Percentiles rank a stretch among this genome's conserved stretches.
phyloP scores from a whole-genome alignment of 2,888 invertebrate genomes.

The Polyommatus iphigenia region DNA sequence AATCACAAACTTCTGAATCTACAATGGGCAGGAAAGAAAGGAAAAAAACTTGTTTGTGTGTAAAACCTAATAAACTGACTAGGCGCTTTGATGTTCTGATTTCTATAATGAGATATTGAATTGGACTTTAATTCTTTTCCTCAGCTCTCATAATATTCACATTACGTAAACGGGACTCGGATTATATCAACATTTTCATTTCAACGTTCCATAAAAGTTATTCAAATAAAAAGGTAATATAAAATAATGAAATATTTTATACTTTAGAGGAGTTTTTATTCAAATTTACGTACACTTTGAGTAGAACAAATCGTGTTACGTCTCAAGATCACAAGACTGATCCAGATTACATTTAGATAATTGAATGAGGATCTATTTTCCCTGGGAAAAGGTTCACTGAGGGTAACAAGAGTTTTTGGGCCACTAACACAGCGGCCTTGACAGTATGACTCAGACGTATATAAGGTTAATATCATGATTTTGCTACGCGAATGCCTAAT shows the following conservation, averaged over 20 bases:
- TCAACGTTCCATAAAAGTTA: background rate
- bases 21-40: no score
- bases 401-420: slow-evolving; percentile 47
- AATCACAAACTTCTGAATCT: no score
- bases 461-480: no score
- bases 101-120: background rate
- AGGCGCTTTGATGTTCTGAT: background rate
- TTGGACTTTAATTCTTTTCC: background rate
- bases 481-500: no score
- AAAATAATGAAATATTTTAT: background rate
- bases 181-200: background rate
- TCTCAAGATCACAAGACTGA: slow-evolving; percentile 66
- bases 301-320: slow-evolving; percentile 71
- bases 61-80: background rate
- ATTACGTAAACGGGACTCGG: background rate
- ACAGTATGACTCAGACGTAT: background rate
- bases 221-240: background rate
- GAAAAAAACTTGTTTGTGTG: no score
- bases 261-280: slow-evolving; percentile 15
- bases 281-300: slow-evolving; percentile 42
- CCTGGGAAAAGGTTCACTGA: slow-evolving; percentile 65
- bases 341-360: slow-evolving; percentile 78
- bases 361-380: slow-evolving; percentile 76
- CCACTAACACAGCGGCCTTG: slow-evolving; percentile 43
- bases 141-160: background rate